These are phyloP conservation scores for Myotis myotis DNA, from an alignment of 2,797 vertebrate species.

Conservation along the genomic window DNA sequence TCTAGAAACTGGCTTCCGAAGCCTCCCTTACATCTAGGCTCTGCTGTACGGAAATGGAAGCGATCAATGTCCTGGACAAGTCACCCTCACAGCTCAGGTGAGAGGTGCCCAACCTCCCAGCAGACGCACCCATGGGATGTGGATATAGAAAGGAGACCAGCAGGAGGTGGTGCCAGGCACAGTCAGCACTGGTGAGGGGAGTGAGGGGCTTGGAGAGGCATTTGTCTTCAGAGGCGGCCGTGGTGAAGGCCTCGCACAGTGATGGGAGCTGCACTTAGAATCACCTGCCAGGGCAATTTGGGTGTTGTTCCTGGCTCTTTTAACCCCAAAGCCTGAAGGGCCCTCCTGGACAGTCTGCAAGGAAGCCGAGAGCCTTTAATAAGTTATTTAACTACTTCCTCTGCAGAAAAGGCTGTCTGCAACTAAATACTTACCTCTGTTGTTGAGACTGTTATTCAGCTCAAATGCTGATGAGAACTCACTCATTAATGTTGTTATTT, in stretches of 20 bases:
- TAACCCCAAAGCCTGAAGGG: not conserved
- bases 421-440: not conserved
- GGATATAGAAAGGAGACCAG: not conserved
- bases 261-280: not conserved
- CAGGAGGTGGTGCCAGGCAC: not conserved
- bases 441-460: not conserved
- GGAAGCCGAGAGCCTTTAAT: not conserved
- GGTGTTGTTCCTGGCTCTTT: not conserved
- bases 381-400: not conserved
- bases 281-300: not conserved
- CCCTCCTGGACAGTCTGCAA: not conserved
- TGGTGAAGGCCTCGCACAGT: rapidly evolving
- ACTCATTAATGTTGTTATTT: not conserved
- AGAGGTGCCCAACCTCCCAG: not conserved
- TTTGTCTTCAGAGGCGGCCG: not conserved
- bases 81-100: not conserved
- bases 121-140: not conserved
- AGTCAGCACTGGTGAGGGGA: not conserved
- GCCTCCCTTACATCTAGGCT: not conserved
- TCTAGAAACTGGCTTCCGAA: not conserved
- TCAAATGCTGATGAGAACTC: constrained; percentile 12
- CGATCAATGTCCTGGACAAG: not conserved
- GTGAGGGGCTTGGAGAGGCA: not conserved
- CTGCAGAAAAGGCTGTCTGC: not conserved
- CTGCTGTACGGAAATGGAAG: not conserved